phyloP scores from a whole-genome alignment of 2,797 vertebrate genomes.

The Miopithecus talapoin region DNA sequence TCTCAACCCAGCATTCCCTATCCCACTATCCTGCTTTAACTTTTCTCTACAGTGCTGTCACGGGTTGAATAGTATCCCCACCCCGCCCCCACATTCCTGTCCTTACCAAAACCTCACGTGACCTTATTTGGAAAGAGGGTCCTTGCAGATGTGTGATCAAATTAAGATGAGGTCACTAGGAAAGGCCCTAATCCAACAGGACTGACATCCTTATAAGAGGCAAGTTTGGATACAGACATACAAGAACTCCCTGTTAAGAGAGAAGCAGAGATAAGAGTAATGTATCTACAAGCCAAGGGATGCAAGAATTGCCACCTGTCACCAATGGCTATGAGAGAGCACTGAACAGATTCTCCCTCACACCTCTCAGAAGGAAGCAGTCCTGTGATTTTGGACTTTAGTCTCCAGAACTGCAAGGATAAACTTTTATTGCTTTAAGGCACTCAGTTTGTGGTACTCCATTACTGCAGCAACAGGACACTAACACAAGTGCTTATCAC shows the following conservation, averaged over 20 bases:
- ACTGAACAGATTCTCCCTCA: background rate
- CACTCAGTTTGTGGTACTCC: background rate
- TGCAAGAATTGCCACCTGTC: background rate
- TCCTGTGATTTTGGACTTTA: background rate
- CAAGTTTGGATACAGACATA: background rate
- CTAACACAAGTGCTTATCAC: background rate
- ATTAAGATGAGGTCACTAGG: background rate
- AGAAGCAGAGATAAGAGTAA: background rate
- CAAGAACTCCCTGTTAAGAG: background rate
- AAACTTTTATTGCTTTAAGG: background rate
- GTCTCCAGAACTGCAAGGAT: background rate
- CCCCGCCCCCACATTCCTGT: background rate
- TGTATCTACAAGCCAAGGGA: background rate
- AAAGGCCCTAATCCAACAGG: background rate
- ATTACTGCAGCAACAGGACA: background rate
- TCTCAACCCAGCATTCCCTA: background rate
- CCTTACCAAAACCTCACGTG: background rate
- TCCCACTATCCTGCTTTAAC: background rate
- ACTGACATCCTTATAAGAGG: background rate
- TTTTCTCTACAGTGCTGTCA: background rate
- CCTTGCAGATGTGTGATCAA: background rate
- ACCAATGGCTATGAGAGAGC: background rate
- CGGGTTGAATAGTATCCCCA: background rate
- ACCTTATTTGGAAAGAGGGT: conserved; percentile 7
- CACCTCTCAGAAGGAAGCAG: background rate